Percentiles rank a stretch among this genome's conserved stretches.
Evolutionary conservation across 2,797 vertebrate species (phyloP).

Genomic region (Sebastes iracundus): DNA sequence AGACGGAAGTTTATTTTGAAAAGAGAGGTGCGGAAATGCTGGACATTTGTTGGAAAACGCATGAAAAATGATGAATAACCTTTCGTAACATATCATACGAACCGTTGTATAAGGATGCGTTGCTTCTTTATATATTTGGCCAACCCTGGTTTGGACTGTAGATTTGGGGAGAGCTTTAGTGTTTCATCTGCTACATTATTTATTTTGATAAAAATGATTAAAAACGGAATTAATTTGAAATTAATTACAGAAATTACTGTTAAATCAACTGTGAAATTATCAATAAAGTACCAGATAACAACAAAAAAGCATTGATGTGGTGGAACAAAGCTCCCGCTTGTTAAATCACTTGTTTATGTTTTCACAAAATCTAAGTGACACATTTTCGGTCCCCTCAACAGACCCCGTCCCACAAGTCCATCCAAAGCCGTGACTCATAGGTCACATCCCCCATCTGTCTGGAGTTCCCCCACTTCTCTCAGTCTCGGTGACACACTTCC

Average conservation of each 20-base stretch:
- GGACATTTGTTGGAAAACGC: too few relatives aligned
- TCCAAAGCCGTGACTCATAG: conserved; percentile 36
- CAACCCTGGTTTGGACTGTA: background rate
- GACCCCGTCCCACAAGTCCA: background rate
- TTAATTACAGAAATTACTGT: background rate
- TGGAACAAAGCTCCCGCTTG: background rate
- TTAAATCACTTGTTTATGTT: background rate
- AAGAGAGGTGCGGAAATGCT: too few relatives aligned
- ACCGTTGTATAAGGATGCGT: too few relatives aligned
- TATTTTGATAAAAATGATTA: background rate
- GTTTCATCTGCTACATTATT: background rate
- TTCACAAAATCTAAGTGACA: background rate
- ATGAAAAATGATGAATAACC: too few relatives aligned
- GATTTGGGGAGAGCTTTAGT: rapidly evolving
- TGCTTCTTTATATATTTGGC: background rate
- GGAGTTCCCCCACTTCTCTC: conserved; percentile 18
- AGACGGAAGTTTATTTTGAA: too few relatives aligned
- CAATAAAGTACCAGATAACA: background rate
- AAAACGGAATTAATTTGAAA: background rate
- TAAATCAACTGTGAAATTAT: background rate
- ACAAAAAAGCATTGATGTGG: background rate
- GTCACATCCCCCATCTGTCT: conserved; percentile 43
- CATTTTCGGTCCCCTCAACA: conserved; percentile 1
- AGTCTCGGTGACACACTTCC: conserved; percentile 37
- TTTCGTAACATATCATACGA: too few relatives aligned